Percentiles rank a stretch among this genome's conserved stretches.
Evolutionary conservation across 1,140 invertebrate genomes (phyloP).

Genomic region (Pseudomyrmex concolor): DNA sequence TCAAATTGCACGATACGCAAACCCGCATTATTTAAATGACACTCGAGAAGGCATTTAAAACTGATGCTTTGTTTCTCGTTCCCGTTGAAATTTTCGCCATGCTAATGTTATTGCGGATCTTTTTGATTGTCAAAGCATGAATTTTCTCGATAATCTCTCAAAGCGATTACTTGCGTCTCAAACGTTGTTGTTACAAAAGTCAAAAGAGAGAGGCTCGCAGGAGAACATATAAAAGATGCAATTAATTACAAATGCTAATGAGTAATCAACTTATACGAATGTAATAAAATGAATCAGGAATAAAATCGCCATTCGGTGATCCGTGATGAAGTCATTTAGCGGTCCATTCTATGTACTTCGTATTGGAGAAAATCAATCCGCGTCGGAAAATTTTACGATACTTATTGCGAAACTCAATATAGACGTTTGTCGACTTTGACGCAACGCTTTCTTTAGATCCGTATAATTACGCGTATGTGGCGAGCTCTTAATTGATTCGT

Average conservation of each 20-base stretch:
- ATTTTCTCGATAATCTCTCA: slow-evolving; percentile 7
- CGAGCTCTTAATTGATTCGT: slow-evolving; percentile 53
- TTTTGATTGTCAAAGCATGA: slow-evolving; percentile 10
- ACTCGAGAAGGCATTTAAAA: slow-evolving; percentile 40
- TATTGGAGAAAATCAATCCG: neutral
- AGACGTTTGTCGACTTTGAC: neutral
- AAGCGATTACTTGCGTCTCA: neutral
- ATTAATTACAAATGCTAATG: neutral
- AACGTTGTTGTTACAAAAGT: neutral
- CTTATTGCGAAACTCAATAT: slow-evolving; percentile 4
- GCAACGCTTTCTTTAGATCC: slow-evolving; percentile 5
- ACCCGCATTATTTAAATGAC: slow-evolving; percentile 52
- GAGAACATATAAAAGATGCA: slow-evolving; percentile 20
- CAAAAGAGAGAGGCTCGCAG: neutral
- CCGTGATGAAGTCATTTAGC: slow-evolving; percentile 20
- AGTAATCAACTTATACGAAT: slow-evolving; percentile 29
- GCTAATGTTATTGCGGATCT: slow-evolving; percentile 8
- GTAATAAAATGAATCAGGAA: neutral
- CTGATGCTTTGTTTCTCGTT: neutral
- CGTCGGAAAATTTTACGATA: slow-evolving; percentile 17
- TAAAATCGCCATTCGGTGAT: neutral
- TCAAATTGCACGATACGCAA: slow-evolving; percentile 22
- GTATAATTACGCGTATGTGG: slow-evolving; percentile 42
- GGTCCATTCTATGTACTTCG: neutral
- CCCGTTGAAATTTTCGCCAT: neutral